phyloP scores from a whole-genome alignment of 1,140 invertebrate genomes.

The Pectinophora gossypiella region DNA sequence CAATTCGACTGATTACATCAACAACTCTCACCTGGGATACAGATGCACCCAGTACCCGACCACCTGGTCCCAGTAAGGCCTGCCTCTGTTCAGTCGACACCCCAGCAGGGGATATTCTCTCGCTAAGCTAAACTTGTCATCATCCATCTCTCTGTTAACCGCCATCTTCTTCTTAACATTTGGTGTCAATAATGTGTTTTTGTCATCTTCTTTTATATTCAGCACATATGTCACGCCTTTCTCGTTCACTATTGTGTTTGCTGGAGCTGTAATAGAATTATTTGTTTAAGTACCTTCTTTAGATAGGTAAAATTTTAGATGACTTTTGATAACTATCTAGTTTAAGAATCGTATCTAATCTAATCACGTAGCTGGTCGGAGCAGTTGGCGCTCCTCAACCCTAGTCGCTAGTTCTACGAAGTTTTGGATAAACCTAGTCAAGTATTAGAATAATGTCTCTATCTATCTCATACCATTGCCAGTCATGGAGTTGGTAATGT shows the following conservation, averaged over 20 bases:
- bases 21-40: slow-evolving; percentile 50
- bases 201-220: slow-evolving; percentile 41
- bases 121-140: slow-evolving; percentile 37
- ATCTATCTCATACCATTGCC: too few relatives aligned
- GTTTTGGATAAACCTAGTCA: too few relatives aligned
- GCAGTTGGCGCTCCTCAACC: too few relatives aligned
- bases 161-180: slow-evolving; percentile 28
- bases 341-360: too few relatives aligned
- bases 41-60: slow-evolving; percentile 69
- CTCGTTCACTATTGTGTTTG: slow-evolving; percentile 41
- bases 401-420: too few relatives aligned
- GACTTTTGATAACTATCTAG: too few relatives aligned
- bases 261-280: too few relatives aligned
- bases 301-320: too few relatives aligned
- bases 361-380: slow-evolving; percentile 56
- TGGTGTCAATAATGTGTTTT: slow-evolving; percentile 44
- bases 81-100: slow-evolving; percentile 49
- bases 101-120: slow-evolving; percentile 55
- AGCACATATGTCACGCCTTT: slow-evolving; percentile 40
- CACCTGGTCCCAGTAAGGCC: slow-evolving; percentile 60
- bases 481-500: too few relatives aligned
- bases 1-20: too few relatives aligned
- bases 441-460: too few relatives aligned
- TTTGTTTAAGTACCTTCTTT: too few relatives aligned
- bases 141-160: slow-evolving; percentile 13